Base-by-base conservation (phyloP, 2,113 vertebrate species). In the Kobus ellipsiprymnus region DNA sequence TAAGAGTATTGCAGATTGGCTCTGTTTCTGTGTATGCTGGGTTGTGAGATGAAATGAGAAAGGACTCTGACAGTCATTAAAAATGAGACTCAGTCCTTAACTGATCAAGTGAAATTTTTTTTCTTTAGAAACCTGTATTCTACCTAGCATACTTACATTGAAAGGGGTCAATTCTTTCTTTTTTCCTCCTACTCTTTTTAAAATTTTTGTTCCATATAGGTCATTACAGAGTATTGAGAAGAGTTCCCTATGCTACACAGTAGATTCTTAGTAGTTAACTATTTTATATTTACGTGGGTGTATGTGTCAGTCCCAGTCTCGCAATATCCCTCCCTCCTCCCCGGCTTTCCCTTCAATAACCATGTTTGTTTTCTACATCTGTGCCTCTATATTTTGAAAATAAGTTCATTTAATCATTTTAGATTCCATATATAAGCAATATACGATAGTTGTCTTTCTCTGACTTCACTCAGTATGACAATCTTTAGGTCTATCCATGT, bases 101-200 rank as follows among this genome's bases (percentile, higher is more conserved):
- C 0, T 81, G 46, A 88, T 83, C 16, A 81, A 74, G 36, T 74
- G 30, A 46, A 94, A 62, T 50, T 40, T 64, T 1, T 52, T 33
- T 60, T 27, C 74, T 40, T 52, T 33, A 94, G 50, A 19, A 95
- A 77, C 19, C 50, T 87, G 19, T 78, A 27, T 74, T 95, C 67
- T 87, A 57, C 29, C 57, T 97, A 59, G 60, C 46, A 83, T 7
- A 6, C 29, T 86, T 93, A 94, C 4, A 15, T 46, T 80, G 82
- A 46, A 91, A 96, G 94, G 96, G 59, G 83, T 95, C 54, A 71
- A 93, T 94, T 96, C 55, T 81, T 97, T 80, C 27, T 30, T 78
- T 80, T 80, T 80, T 11, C 77, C 44, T 80, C 27, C 27, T 48
- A 10, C 77, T 80, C 44, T 19, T 46, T 48, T 48, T 80, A 1